A percentile compares a stretch with the other conserved stretches of the same genome.
Evolutionary conservation across 2,888 invertebrate species (phyloP).

Genomic region (Cephus spinipes): DNA sequence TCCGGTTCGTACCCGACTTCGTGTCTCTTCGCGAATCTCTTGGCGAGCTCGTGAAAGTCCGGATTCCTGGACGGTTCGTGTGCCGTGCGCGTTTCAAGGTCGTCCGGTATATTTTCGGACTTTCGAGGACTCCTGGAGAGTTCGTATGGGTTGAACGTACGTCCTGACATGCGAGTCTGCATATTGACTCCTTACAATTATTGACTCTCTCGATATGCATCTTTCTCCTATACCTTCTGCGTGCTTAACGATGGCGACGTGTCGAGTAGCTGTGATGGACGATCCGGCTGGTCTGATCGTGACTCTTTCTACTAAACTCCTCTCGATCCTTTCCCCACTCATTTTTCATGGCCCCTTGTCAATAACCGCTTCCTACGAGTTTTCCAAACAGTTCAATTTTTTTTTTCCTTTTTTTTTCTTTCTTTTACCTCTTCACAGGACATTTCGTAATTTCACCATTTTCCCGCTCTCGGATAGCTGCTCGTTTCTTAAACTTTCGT

Average conservation of each 20-base stretch:
- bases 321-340: not conserved
- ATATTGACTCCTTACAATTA: not conserved
- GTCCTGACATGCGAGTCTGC: not conserved
- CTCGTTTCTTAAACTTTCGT: not conserved
- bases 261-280: not conserved
- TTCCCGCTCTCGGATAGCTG: not conserved
- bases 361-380: slow-evolving; percentile 3
- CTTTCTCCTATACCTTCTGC: not conserved
- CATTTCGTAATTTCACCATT: not conserved
- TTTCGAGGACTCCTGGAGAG: not conserved
- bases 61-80: slow-evolving; percentile 21
- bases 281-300: not conserved
- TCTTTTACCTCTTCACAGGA: not conserved
- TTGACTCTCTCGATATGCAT: not conserved
- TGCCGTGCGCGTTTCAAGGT: slow-evolving; percentile 27
- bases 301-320: not conserved
- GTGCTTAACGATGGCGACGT: not conserved
- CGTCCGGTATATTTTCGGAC: slow-evolving; percentile 7
- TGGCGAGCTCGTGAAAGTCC: slow-evolving; percentile 27
- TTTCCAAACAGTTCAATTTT: not conserved
- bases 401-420: not conserved
- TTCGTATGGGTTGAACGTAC: not conserved
- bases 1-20: not conserved
- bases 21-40: not conserved
- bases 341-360: not conserved